Percentiles rank a stretch among this genome's conserved stretches.
phyloP scores from a whole-genome alignment of 1,140 invertebrate genomes.

The Eumaeus atala region DNA sequence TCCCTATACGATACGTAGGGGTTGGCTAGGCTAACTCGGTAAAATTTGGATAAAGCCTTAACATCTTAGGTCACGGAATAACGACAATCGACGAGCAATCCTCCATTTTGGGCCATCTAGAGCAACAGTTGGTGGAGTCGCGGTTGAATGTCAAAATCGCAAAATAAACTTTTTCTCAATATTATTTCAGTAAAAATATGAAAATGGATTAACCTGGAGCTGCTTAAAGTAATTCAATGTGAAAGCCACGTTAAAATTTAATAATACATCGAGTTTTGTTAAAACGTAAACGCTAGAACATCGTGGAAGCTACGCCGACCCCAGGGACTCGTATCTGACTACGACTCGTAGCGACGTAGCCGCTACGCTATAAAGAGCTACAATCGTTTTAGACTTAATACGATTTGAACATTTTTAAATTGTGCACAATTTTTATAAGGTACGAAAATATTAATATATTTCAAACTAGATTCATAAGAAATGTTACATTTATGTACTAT shows the following conservation, averaged over 20 bases:
- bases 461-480: no score
- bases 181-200: no score
- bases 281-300: constrained; percentile 52
- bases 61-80: no score
- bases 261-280: constrained; percentile 55
- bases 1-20: no score
- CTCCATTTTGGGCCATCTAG: no score
- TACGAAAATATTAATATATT: not conserved
- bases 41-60: no score
- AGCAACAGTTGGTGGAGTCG: no score
- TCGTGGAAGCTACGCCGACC: constrained; percentile 53
- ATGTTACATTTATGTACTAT: no score
- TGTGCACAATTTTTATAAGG: constrained; percentile 5
- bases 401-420: constrained; percentile 14
- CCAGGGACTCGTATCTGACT: constrained; percentile 58
- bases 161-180: no score
- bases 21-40: no score
- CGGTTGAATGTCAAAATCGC: no score
- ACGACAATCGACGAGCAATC: no score
- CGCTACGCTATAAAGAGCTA: constrained; percentile 48
- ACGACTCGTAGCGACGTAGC: constrained; percentile 57
- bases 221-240: constrained; percentile 38
- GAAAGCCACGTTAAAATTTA: constrained; percentile 51
- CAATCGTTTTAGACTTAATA: constrained; percentile 31
- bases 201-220: not conserved